These are phyloP conservation scores for Sebastes paucispinis DNA, from an alignment of 2,797 vertebrate species.

Conservation along the genomic window DNA sequence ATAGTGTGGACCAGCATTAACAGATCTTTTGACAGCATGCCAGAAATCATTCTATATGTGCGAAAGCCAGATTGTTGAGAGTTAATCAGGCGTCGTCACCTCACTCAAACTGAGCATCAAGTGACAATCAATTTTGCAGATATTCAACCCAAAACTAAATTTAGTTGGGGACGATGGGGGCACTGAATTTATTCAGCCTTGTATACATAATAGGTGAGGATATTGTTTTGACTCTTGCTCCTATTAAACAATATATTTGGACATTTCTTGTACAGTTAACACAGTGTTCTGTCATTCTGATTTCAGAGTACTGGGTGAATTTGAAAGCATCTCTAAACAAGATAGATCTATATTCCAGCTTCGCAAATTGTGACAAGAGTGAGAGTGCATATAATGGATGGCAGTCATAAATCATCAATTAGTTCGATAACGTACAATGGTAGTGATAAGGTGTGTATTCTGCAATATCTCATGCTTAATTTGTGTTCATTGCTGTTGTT, in stretches of 20 bases:
- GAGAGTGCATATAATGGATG: constrained; percentile 17
- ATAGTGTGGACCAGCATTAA: background rate
- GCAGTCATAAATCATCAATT: constrained; percentile 38
- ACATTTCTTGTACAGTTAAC: background rate
- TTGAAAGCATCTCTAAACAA: constrained; percentile 20
- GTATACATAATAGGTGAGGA: background rate
- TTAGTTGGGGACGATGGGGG: background rate
- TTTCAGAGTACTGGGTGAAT: background rate
- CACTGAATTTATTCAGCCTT: background rate
- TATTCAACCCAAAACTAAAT: background rate
- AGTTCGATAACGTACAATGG: background rate
- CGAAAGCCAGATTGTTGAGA: background rate
- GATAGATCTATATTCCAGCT: constrained; percentile 6
- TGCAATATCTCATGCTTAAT: constrained; percentile 10
- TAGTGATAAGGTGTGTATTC: background rate
- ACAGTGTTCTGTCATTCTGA: background rate
- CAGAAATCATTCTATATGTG: background rate
- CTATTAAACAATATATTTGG: background rate
- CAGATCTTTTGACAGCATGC: background rate
- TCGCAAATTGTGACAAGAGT: constrained; percentile 6
- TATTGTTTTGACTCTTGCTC: background rate
- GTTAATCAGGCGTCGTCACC: background rate
- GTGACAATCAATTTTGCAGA: background rate
- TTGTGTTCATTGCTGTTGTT: constrained; percentile 17
- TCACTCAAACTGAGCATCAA: background rate